A percentile compares a stretch with the other conserved stretches of the same genome.
Evolutionary conservation across 2,888 invertebrate species (phyloP).

Genomic region (Macropis europaea): DNA sequence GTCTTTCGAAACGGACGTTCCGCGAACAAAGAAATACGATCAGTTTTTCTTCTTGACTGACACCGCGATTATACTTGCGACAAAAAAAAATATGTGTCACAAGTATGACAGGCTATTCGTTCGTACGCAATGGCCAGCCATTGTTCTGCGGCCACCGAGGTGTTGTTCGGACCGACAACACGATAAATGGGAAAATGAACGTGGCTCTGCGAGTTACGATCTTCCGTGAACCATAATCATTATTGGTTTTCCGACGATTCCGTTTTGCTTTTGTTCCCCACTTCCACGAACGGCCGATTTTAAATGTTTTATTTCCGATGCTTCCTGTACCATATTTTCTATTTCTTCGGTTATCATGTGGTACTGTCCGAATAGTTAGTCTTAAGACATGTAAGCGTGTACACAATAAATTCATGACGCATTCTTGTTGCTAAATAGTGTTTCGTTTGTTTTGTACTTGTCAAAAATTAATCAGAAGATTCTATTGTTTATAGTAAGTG

Average conservation of each 20-base stretch:
- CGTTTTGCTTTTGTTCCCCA: slow-evolving; percentile 9
- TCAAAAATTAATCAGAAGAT: too few relatives aligned
- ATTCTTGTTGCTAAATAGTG: too few relatives aligned
- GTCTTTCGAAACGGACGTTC: slow-evolving; percentile 17
- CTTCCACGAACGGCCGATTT: too few relatives aligned
- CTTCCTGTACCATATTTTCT: too few relatives aligned
- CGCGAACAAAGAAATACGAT: slow-evolving; percentile 53
- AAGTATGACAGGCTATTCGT: slow-evolving; percentile 56
- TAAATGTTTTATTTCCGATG: too few relatives aligned
- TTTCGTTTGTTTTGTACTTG: too few relatives aligned
- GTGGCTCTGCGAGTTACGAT: slow-evolving; percentile 41
- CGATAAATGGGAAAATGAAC: slow-evolving; percentile 52
- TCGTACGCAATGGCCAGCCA: slow-evolving; percentile 43
- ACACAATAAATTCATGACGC: too few relatives aligned
- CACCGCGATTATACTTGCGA: slow-evolving; percentile 39
- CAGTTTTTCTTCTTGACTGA: slow-evolving; percentile 53
- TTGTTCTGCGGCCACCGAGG: slow-evolving; percentile 39
- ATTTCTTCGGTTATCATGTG: too few relatives aligned
- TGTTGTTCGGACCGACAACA: slow-evolving; percentile 29
- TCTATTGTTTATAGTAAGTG: too few relatives aligned
- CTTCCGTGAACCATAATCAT: slow-evolving; percentile 42
- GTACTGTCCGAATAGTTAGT: too few relatives aligned
- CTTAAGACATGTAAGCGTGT: too few relatives aligned
- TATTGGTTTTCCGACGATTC: slow-evolving; percentile 36
- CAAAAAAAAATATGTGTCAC: slow-evolving; percentile 52